phyloP scores from a whole-genome alignment of 2,113 vertebrate genomes.

The Planiliza haematocheilus region DNA sequence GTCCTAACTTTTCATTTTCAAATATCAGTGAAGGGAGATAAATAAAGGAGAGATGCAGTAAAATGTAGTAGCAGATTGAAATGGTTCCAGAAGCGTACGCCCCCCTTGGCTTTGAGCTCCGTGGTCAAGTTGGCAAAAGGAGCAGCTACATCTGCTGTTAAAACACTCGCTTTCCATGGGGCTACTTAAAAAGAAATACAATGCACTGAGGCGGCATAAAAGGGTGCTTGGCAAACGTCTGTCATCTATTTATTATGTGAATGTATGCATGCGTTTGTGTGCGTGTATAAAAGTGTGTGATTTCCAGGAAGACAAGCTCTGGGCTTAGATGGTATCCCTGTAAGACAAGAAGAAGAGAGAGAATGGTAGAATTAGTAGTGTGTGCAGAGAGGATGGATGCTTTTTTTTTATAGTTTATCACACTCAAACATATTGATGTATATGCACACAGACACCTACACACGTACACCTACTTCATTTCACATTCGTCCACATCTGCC shows the following conservation, averaged over 20 bases:
- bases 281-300: constrained; percentile 26
- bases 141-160: constrained; percentile 57
- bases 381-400: not conserved
- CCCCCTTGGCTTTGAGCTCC: constrained; percentile 44
- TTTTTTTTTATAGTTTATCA: constrained; percentile 31
- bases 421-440: constrained; percentile 41
- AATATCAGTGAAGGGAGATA: constrained; percentile 18
- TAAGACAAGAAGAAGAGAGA: constrained; percentile 57
- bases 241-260: constrained; percentile 48
- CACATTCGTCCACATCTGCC: constrained; percentile 54
- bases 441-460: constrained; percentile 43
- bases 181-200: constrained; percentile 65
- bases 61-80: constrained; percentile 44
- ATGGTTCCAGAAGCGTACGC: constrained; percentile 37
- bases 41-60: constrained; percentile 35
- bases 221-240: constrained; percentile 65
- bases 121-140: constrained; percentile 56
- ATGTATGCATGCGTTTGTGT: constrained; percentile 4
- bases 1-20: not conserved
- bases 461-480: constrained; percentile 53
- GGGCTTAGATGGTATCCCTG: constrained; percentile 74
- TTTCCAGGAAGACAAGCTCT: constrained; percentile 49
- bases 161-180: constrained; percentile 47
- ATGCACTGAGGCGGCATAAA: constrained; percentile 67
- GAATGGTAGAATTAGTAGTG: constrained; percentile 39